Conservation (phyloP, 2,113 vertebrate species). For the Lophura nycthemera region DNA sequence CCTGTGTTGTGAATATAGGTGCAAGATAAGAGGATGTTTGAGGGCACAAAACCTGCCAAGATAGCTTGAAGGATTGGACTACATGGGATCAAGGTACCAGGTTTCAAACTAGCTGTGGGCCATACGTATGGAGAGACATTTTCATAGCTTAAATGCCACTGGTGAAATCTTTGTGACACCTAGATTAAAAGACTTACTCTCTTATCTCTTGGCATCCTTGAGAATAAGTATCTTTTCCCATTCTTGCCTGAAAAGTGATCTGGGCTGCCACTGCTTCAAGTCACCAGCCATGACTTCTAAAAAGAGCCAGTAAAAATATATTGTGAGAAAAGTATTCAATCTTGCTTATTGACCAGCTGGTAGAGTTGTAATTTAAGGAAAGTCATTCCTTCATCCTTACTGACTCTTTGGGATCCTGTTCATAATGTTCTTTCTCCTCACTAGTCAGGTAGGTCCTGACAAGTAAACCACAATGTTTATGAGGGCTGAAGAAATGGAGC, state of each 20-base stretch:
- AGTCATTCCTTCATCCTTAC: background rate
- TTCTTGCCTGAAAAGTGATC: background rate
- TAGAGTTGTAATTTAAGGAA: background rate
- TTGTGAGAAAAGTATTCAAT: accelerated
- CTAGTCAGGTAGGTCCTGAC: background rate
- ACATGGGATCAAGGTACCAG: background rate
- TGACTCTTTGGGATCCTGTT: background rate
- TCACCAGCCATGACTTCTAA: background rate
- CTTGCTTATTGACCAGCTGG: background rate
- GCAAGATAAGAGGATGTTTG: background rate
- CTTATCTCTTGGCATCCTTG: background rate
- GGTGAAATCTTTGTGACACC: background rate
- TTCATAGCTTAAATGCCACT: background rate
- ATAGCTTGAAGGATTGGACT: background rate
- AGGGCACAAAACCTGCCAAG: background rate
- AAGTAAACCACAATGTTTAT: background rate
- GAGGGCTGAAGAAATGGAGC: background rate
- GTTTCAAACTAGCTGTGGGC: background rate
- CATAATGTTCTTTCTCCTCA: background rate
- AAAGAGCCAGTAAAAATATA: background rate
- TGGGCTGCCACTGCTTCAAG: background rate
- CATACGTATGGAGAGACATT: background rate
- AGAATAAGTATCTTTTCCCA: background rate
- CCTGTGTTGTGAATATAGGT: background rate
- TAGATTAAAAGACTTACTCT: background rate